Conservation (phyloP, 2,113 vertebrate genomes). For the Nyctibius bracteatus region DNA sequence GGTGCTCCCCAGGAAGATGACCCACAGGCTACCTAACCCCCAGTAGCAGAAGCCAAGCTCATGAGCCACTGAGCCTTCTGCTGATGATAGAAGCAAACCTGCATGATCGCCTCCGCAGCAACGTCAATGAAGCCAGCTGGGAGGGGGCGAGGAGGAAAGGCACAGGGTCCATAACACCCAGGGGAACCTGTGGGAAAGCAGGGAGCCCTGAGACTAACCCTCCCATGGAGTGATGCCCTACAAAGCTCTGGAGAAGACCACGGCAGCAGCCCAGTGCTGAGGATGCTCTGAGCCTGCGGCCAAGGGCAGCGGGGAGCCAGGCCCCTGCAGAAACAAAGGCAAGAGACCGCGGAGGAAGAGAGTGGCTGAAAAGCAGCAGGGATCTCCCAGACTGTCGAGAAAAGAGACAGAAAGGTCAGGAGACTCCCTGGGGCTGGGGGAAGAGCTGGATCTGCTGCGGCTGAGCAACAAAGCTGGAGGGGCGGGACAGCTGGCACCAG, state of each 20-base stretch:
- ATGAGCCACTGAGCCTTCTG: neutral
- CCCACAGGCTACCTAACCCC: neutral
- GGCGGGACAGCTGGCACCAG: neutral
- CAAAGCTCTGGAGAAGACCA: neutral
- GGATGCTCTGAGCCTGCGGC: neutral
- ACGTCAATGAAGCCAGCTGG: neutral
- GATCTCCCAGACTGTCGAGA: neutral
- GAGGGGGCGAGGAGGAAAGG: neutral
- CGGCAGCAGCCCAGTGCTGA: neutral
- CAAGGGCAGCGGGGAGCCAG: neutral
- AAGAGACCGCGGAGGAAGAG: accelerated
- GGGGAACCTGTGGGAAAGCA: neutral
- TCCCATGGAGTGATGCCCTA: neutral
- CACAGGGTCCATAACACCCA: neutral
- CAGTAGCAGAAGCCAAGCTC: neutral
- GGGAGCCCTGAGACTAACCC: neutral
- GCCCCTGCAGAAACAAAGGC: neutral
- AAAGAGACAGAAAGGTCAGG: constrained; percentile 27
- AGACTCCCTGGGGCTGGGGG: neutral
- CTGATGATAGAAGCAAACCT: neutral
- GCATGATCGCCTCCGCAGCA: neutral
- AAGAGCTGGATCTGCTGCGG: neutral
- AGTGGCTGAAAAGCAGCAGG: neutral
- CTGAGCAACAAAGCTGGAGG: neutral
- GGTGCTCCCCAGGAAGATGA: neutral